Evolutionary conservation across 92 coral and sea anemone genomes (phyloP), one percentile per base, ranked within the genome.

Genomic region (Epizoanthus illoricatus): DNA sequence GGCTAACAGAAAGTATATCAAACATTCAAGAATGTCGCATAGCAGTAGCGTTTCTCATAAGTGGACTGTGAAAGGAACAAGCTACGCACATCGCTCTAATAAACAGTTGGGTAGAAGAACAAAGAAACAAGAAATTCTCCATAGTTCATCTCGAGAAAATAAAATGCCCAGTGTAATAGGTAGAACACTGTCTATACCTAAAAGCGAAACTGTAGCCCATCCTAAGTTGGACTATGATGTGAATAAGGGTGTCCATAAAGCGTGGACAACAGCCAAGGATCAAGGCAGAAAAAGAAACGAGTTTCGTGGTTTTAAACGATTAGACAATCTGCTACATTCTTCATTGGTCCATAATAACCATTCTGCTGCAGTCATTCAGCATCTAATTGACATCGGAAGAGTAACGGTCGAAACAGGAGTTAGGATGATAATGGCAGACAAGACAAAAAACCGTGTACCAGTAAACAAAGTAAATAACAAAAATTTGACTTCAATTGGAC

Each of bases 361-460:
- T 55, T 90, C 97, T 9, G 83, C 84, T 12, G 91, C 89, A 69
- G 90, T 93, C 23, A 87, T 90, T 6, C 89, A 87, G 58, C 88
- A 92, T 73, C 78, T 96, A 40, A 75, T 93, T 79, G 90, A 91
- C 42, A 92, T 96, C 41, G 99, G 99, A 7, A 91, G 90, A 57
- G 88, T 93, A 33, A 92, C 98, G 0, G 87, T 92, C 4, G 91
- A 96, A 24, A 92, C 94, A 9, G 99, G 99, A 33, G 16, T 85
- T 55, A 91, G 76, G 24, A 88, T 96, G 89, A 65, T 92, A 2
- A 80, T 67, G 21, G 86, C 84, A 18, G 75, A 85, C 52, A 59
- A 75, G n/a, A 66, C 41, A 41, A 18, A 59, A 4, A 65, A 73
- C 36, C 11, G 41, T 7, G 56, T 69, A 24, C 49, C 85, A 20